Evolutionary conservation across 2,113 vertebrate genomes (phyloP).

Genomic region (Ifrita kowaldi): DNA sequence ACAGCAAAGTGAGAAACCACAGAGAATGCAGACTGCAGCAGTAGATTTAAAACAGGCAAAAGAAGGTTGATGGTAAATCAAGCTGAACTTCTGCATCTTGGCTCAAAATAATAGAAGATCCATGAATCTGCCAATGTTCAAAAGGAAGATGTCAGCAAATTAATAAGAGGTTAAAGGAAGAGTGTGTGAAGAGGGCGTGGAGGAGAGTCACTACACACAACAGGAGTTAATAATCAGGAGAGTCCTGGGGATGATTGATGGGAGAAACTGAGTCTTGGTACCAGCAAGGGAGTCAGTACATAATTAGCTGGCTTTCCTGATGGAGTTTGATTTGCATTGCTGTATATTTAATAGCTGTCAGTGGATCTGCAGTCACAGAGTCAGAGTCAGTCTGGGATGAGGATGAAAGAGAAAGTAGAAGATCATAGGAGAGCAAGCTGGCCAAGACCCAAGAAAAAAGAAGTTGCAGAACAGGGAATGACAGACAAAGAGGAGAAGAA

Average conservation of each 20-base stretch:
- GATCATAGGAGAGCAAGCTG: neutral
- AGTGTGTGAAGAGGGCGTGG: neutral
- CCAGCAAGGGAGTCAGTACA: neutral
- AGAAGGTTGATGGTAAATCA: constrained; percentile 22
- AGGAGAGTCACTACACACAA: neutral
- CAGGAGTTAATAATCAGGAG: neutral
- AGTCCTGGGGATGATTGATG: neutral
- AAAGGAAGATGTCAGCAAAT: constrained; percentile 19
- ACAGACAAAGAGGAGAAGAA: neutral
- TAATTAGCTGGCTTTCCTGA: neutral
- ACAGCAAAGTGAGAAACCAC: neutral
- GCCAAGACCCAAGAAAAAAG: neutral
- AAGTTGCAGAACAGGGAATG: neutral
- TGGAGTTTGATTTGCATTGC: constrained; percentile 19
- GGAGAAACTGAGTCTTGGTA: constrained; percentile 13
- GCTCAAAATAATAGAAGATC: neutral
- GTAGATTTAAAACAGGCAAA: neutral
- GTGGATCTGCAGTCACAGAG: neutral
- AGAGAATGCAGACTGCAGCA: neutral
- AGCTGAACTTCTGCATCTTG: neutral
- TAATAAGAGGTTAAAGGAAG: neutral
- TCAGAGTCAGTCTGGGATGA: neutral
- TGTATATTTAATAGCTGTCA: constrained; percentile 15
- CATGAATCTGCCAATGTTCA: constrained; percentile 37
- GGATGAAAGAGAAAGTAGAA: constrained; percentile 27